phyloP scores from a whole-genome alignment of 2,888 invertebrate species.

The Brassicogethes aeneus region DNA sequence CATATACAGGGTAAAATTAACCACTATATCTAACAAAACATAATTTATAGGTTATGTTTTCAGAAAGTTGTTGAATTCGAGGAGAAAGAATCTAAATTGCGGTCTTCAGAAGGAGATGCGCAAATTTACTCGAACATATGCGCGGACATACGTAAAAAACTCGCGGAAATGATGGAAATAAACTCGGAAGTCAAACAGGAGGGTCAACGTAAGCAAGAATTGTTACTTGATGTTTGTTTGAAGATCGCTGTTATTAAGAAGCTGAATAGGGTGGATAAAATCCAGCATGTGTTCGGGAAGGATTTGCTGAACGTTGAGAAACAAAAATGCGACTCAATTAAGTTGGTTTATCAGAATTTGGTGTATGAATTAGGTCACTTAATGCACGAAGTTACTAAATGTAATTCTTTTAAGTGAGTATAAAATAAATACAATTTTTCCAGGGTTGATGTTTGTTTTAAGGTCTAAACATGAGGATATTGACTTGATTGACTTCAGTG shows the following conservation, averaged over 20 bases:
- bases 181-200: constrained; percentile 45
- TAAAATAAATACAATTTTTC: neutral
- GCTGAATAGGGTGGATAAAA: constrained; percentile 83
- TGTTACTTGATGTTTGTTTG: constrained; percentile 53
- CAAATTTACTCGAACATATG: constrained; percentile 59
- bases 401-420: constrained; percentile 79
- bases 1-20: constrained; percentile 51
- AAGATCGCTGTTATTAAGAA: constrained; percentile 79
- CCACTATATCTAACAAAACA: no score
- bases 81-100: constrained; percentile 59
- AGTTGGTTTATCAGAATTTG: constrained; percentile 85
- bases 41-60: no score
- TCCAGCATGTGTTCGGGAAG: constrained; percentile 71
- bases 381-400: constrained; percentile 90
- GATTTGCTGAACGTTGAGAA: constrained; percentile 78
- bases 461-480: constrained; percentile 91
- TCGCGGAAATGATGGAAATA: constrained; percentile 59
- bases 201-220: constrained; percentile 43
- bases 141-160: constrained; percentile 56
- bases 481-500: constrained; percentile 72
- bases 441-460: no score
- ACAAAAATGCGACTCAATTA: constrained; percentile 80
- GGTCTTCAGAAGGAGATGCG: constrained; percentile 61
- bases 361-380: constrained; percentile 90
- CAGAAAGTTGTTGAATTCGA: constrained; percentile 64